Conservation (phyloP, 2,888 invertebrate species). For the Hypercompe scribonia region DNA sequence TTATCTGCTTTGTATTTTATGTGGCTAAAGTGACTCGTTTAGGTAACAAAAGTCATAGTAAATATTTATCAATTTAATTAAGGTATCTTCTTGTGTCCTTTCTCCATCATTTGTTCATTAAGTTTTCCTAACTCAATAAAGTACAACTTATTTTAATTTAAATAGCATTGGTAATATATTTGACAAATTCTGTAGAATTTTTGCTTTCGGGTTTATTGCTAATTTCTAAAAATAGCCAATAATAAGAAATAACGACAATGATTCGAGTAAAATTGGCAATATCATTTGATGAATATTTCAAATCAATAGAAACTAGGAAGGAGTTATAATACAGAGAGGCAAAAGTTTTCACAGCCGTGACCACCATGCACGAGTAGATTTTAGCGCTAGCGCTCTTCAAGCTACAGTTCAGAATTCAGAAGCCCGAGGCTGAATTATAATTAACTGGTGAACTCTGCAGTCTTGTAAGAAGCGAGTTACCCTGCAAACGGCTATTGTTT, state of each 20-base stretch:
- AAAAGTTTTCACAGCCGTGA: conserved; percentile 24
- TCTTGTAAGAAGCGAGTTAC: conserved; percentile 60
- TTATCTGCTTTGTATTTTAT: not conserved
- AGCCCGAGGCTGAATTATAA: conserved; percentile 69
- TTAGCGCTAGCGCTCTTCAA: conserved; percentile 39
- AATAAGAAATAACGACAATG: not conserved
- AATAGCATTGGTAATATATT: not conserved
- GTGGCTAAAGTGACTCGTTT: not conserved
- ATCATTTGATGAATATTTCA: not conserved
- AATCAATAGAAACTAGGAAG: not conserved
- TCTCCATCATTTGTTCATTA: too few species aligned
- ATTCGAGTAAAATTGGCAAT: not conserved
- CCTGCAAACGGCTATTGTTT: conserved; percentile 67
- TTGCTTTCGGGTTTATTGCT: not conserved
- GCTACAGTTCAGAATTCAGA: conserved; percentile 49
- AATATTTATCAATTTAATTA: too few species aligned
- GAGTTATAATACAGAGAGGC: not conserved
- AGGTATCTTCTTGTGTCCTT: not conserved
- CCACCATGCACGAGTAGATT: conserved; percentile 38
- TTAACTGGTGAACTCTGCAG: conserved; percentile 62
- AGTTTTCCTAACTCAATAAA: too few species aligned
- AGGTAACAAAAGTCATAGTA: not conserved
- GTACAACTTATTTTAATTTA: not conserved
- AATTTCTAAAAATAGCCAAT: not conserved
- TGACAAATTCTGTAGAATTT: not conserved